Base-by-base conservation (phyloP, 2,113 vertebrate species). In the Menura novaehollandiae region DNA sequence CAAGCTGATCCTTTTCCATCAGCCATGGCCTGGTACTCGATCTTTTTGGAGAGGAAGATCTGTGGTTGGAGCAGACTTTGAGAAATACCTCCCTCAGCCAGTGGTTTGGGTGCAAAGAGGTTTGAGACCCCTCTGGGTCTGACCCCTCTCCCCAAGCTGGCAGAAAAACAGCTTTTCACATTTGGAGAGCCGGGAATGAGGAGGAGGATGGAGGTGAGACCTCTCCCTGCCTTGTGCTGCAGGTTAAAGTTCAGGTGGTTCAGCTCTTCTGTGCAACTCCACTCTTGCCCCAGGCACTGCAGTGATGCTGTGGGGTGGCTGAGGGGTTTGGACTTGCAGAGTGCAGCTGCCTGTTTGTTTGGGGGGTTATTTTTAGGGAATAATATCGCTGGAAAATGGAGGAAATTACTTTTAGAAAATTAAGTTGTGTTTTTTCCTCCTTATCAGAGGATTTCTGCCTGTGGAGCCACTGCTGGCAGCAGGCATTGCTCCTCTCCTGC, bases 71-170 rank as follows among this genome's bases (percentile, higher is more conserved):
- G 55, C 33, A 52, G 37, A 47, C 72, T 67, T 69, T 26, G 76
- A 60, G 51, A 76, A 87, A 43, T 21, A 16, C 32, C 19, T 86
- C 44, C 33, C 21, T 84, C 1, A 1, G 6, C 0, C 0, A 76
- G 23, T 0, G 1, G 27, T 60, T 77, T 49, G 44, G 52, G 15
- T 87, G 28, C 18, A 44, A 64, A 68, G 12, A 63, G 26, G 13
- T 71, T 43, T 52, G 28, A 35, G 51, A 73, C 33, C 16, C 10
- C 43, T 86, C 33, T 26, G 41, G 20, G 28, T 14, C 37, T 69
- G 46, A 37, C 47, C 4, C 6, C 13, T 5, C 5, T 13, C 14
- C 41, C 35, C 55, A 44, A 11, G n/a, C 21, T 68, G 55, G 3
- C 51, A 84, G 58, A 30, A 68, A 56, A 81, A 3, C n/a, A 74